Base-by-base conservation (phyloP, 2,888 invertebrate genomes). In the Drosophila kuntzei region DNA sequence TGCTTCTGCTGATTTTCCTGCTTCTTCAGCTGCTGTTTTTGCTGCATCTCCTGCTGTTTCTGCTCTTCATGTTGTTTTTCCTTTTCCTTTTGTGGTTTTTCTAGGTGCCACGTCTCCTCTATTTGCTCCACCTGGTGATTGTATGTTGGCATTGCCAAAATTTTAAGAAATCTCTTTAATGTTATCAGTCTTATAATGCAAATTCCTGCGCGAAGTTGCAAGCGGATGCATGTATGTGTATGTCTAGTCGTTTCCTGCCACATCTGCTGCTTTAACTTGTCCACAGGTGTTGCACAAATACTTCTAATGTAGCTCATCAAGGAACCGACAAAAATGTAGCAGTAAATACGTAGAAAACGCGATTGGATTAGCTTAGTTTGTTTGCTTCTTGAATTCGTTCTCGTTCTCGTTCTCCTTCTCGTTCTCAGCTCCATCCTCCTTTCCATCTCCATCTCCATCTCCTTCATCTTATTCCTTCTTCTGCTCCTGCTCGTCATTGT, bases 121-220 rank as follows among this genome's bases (percentile, higher is more conserved):
- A 7, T 25, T 25, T 25, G 50, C 20, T 71, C 25, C 53, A 20
- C 32, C 32, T 57, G 72, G 54, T 79, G 73, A 58, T 77, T 70
- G 47, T 76, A 59, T 71, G 66, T 67, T 72, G 68, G 71, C 76
- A 55, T 76, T 64, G 76, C 82, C 82, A 83, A 84, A 87, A 80
- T 81, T 77, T 84, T 80, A 76, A 80, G 89, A 89, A 90, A 84
- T 90, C 90, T 89, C 73, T 85, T 90, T 90, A 91, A 90, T 90
- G 84, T 89, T 90, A 91, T 90, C 90, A 90, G 90, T 90, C 90
- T 90, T 90, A 91, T 90, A 88, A 82, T 90, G 91, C 90, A 90
- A 90, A 90, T 91, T 89, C 88, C 90, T 87, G 79, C 53, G 46
- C 62, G 73, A 72, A 61, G 66, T 66, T 72, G 73, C 71, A 61